A percentile compares a stretch with the other conserved stretches of the same genome.
These are phyloP conservation scores for Auanema freiburgensis DNA, from an alignment of 2,888 invertebrate species.

Conservation along the genomic window DNA sequence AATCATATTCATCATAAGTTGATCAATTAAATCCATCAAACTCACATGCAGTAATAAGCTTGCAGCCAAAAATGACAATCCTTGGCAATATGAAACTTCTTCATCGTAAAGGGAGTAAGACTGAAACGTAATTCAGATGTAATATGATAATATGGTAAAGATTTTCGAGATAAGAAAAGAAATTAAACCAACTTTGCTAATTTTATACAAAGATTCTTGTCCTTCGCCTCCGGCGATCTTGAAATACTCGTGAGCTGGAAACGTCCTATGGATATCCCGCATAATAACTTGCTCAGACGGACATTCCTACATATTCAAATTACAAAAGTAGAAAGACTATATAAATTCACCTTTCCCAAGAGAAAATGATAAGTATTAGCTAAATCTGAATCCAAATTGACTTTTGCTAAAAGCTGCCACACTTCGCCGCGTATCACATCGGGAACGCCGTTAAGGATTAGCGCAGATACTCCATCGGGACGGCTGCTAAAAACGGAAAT, in stretches of 20 bases:
- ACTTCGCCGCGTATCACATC: constrained; percentile 94
- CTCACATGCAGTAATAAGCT: constrained; percentile 86
- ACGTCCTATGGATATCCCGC: constrained; percentile 94
- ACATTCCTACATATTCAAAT: constrained; percentile 75
- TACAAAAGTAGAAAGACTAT: too few species aligned
- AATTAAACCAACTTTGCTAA: constrained; percentile 73
- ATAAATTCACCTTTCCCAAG: constrained; percentile 78
- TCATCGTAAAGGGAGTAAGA: constrained; percentile 95
- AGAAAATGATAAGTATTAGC: constrained; percentile 89
- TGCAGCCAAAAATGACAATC: constrained; percentile 94
- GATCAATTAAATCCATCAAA: constrained; percentile 16
- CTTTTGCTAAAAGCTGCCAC: constrained; percentile 89
- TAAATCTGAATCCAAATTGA: constrained; percentile 76
- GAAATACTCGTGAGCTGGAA: constrained; percentile 97
- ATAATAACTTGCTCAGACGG: constrained; percentile 91
- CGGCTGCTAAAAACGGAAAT: constrained; percentile 65
- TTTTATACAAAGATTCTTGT: constrained; percentile 90
- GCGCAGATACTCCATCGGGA: constrained; percentile 80
- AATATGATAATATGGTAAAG: neutral
- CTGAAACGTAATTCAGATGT: constrained; percentile 13
- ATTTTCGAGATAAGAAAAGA: neutral
- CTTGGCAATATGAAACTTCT: constrained; percentile 98
- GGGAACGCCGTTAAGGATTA: constrained; percentile 84
- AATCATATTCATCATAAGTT: too few species aligned
- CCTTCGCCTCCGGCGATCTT: constrained; percentile 82